A percentile compares a stretch with the other conserved stretches of the same genome.
Evolutionary conservation across 2,888 invertebrate species (phyloP).

Genomic region (Spatulosminthurus flaviceps): DNA sequence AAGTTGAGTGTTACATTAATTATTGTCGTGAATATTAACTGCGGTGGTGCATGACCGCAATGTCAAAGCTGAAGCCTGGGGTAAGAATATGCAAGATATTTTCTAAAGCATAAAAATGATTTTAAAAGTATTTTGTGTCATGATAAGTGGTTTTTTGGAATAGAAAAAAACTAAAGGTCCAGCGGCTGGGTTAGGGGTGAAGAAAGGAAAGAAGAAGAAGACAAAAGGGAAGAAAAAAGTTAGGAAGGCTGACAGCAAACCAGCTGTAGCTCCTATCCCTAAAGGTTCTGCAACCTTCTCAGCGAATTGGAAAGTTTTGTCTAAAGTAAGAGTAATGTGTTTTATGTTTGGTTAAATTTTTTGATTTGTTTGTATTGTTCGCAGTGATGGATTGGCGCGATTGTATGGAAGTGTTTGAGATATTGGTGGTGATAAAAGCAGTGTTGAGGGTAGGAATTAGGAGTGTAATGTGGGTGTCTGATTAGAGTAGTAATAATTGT

Average conservation of each 20-base stretch:
- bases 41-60: background rate
- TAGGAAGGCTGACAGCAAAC: background rate
- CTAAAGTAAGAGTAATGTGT: constrained; percentile 45
- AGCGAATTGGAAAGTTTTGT: constrained; percentile 45
- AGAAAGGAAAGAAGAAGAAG: constrained; percentile 17
- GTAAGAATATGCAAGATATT: background rate
- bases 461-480: background rate
- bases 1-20: too few species aligned
- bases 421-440: background rate
- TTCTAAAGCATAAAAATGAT: background rate
- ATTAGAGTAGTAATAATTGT: too few species aligned
- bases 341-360: too few species aligned
- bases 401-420: background rate
- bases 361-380: background rate
- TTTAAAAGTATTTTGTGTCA: background rate
- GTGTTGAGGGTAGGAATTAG: background rate
- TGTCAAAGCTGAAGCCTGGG: constrained; percentile 11
- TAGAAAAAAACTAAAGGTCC: background rate
- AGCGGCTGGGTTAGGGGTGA: background rate
- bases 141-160: background rate
- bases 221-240: background rate
- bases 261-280: constrained; percentile 35
- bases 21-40: too few species aligned
- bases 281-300: constrained; percentile 27
- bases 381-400: background rate